phyloP scores from a whole-genome alignment of 2,888 invertebrate genomes.

The Serripes groenlandicus region DNA sequence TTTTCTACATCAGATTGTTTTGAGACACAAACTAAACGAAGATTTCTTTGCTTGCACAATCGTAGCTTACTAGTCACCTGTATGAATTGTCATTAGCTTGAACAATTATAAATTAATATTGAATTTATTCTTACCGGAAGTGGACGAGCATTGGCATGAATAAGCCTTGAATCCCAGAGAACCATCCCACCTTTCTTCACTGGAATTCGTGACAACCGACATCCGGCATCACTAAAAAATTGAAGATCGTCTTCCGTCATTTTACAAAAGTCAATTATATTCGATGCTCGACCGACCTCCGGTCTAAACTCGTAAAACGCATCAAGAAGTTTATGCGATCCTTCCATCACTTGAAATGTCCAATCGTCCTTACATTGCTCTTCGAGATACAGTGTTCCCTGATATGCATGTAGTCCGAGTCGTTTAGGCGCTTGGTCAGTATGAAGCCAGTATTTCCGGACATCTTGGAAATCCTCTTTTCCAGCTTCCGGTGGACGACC shows the following conservation, averaged over 20 bases:
- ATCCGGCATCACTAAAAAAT: slow-evolving; percentile 65
- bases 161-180: slow-evolving; percentile 82
- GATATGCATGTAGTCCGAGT: slow-evolving; percentile 80
- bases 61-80: too few species aligned
- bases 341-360: slow-evolving; percentile 73
- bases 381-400: slow-evolving; percentile 80
- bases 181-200: slow-evolving; percentile 82
- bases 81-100: too few species aligned
- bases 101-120: neutral
- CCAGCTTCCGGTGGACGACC: slow-evolving; percentile 76
- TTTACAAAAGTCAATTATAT: slow-evolving; percentile 2
- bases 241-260: slow-evolving; percentile 40
- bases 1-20: too few species aligned
- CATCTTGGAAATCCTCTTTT: slow-evolving; percentile 41
- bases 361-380: slow-evolving; percentile 74
- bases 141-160: slow-evolving; percentile 82
- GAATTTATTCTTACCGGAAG: slow-evolving; percentile 37
- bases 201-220: slow-evolving; percentile 70
- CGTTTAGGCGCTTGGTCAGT: slow-evolving; percentile 75
- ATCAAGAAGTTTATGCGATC: slow-evolving; percentile 70
- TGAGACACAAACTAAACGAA: too few species aligned
- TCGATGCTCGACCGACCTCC: slow-evolving; percentile 39
- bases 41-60: too few species aligned
- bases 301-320: slow-evolving; percentile 60
- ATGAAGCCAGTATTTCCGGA: slow-evolving; percentile 76